Percentiles rank a stretch among this genome's conserved stretches.
phyloP scores from a whole-genome alignment of 1,140 invertebrate species.

The Macrosteles quadrilineatus region DNA sequence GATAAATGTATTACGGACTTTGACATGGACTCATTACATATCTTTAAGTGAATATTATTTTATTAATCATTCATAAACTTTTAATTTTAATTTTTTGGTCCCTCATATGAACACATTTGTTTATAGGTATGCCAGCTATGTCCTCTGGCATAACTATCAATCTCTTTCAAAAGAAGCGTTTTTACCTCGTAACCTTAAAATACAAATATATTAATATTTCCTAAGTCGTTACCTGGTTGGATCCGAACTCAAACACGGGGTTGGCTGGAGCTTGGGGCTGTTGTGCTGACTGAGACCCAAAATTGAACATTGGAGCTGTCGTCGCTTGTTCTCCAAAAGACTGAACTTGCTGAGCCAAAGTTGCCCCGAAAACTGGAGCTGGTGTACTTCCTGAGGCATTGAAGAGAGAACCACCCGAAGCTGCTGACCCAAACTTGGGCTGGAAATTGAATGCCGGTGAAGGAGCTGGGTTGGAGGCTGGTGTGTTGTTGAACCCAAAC shows the following conservation, averaged over 20 bases:
- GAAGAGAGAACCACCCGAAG: neutral
- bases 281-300: neutral
- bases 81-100: too few species aligned
- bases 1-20: too few species aligned
- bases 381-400: neutral
- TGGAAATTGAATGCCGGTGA: conserved; percentile 8
- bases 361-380: conserved; percentile 39
- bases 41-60: too few species aligned
- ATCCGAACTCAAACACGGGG: conserved; percentile 23
- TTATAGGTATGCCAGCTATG: too few species aligned
- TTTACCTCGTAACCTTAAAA: too few species aligned
- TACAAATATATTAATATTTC: too few species aligned
- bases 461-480: neutral
- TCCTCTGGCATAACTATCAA: too few species aligned
- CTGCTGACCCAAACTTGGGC: neutral
- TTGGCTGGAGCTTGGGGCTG: neutral
- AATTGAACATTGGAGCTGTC: neutral
- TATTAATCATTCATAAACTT: too few species aligned
- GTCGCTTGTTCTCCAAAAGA: conserved; percentile 7
- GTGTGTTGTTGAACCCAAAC: conserved; percentile 21
- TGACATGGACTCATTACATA: too few species aligned
- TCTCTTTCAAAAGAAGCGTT: too few species aligned
- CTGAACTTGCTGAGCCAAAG: conserved; percentile 29
- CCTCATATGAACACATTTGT: too few species aligned
- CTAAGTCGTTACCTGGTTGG: conserved; percentile 26